Percentiles rank a stretch among this genome's conserved stretches.
Conservation (phyloP, 2,113 vertebrate genomes). For the Rhinopomastus cyanomelas region DNA sequence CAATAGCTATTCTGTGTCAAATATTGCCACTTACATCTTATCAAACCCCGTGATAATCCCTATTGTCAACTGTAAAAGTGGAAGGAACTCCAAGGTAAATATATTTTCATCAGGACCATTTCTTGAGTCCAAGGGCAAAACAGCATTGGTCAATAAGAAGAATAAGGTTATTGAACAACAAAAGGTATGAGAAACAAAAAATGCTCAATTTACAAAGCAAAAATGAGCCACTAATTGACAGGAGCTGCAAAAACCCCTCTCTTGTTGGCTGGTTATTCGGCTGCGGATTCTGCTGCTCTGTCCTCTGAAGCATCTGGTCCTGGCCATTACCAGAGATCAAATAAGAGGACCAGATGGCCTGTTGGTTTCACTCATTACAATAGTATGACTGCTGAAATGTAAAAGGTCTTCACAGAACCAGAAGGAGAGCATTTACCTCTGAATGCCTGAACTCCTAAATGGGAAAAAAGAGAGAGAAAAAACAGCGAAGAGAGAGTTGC, state of each 20-base stretch:
- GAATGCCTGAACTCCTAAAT: constrained; percentile 19
- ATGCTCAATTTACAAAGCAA: not conserved
- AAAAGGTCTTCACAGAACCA: constrained; percentile 57
- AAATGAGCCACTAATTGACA: constrained; percentile 38
- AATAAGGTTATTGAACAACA: not conserved
- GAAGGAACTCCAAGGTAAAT: not conserved
- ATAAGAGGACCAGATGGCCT: constrained; percentile 61
- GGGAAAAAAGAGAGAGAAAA: no score
- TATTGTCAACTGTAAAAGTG: not conserved
- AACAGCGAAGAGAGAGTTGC: not conserved
- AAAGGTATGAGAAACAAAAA: not conserved
- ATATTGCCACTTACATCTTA: not conserved
- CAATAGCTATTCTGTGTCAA: not conserved
- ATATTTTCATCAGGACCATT: not conserved
- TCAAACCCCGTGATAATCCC: not conserved
- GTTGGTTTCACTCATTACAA: constrained; percentile 57
- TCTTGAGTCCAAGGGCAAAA: not conserved
- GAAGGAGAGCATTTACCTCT: constrained; percentile 60
- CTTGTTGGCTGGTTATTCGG: constrained; percentile 5
- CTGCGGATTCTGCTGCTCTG: constrained; percentile 7
- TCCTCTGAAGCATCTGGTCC: constrained; percentile 53
- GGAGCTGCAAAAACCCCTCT: not conserved
- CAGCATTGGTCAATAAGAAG: not conserved
- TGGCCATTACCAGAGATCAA: constrained; percentile 63
- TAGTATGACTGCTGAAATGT: constrained; percentile 50